Conservation (phyloP, 2,797 vertebrate genomes). For the Delichon dasypus region DNA sequence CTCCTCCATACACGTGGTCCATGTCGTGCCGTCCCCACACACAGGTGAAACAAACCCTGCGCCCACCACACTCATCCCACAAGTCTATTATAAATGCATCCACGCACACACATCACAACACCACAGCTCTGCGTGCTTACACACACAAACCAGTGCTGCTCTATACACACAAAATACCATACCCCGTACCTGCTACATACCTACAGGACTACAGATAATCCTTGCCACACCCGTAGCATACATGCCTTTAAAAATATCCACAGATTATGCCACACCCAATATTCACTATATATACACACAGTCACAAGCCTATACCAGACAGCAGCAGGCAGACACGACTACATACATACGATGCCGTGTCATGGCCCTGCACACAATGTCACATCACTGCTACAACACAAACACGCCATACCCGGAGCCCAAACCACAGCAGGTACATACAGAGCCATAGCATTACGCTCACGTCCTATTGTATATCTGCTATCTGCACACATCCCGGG, state of each 20-base stretch:
- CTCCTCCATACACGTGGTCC: neutral
- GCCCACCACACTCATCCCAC: neutral
- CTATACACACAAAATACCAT: neutral
- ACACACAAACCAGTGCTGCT: neutral
- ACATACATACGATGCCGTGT: neutral
- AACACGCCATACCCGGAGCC: neutral
- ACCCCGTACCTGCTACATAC: neutral
- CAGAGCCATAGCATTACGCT: accelerated
- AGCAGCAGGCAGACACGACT: neutral
- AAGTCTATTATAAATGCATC: neutral
- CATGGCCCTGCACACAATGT: neutral
- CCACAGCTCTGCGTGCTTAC: neutral
- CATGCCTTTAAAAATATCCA: constrained; percentile 1
- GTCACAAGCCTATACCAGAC: neutral
- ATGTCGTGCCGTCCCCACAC: accelerated
- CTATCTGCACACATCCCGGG: neutral
- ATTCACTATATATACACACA: neutral
- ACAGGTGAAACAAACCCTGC: neutral
- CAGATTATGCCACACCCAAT: neutral
- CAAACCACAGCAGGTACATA: neutral
- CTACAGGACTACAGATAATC: neutral
- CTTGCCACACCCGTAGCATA: neutral
- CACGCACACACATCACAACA: neutral
- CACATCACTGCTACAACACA: neutral
- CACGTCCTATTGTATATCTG: neutral